Evolutionary conservation across 2,113 vertebrate genomes (phyloP).

Genomic region (Bos taurus): DNA sequence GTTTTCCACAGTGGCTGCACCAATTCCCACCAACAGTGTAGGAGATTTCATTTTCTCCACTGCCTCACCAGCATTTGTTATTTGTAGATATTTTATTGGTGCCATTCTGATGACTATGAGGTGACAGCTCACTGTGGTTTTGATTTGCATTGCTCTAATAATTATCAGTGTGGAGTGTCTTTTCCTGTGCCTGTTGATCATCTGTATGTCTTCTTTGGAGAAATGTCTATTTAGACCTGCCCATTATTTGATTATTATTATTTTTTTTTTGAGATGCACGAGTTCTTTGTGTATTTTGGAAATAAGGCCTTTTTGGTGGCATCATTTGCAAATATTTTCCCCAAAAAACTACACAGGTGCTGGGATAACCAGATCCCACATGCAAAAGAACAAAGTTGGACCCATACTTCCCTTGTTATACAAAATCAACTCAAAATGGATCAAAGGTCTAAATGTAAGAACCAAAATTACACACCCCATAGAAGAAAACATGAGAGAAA

Average conservation of each 20-base stretch:
- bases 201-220: neutral
- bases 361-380: neutral
- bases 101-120: neutral
- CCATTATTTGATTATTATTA: neutral
- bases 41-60: neutral
- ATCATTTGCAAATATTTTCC: neutral
- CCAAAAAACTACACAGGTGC: rapidly evolving
- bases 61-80: neutral
- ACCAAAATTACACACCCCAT: neutral
- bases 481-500: neutral
- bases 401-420: neutral
- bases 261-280: neutral
- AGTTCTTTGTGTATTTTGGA: neutral
- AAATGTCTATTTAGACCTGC: neutral
- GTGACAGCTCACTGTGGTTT: neutral
- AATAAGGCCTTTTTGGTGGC: neutral
- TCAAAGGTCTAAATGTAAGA: neutral
- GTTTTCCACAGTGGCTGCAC: neutral
- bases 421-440: neutral
- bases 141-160: neutral
- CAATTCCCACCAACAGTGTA: neutral
- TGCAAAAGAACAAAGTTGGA: neutral
- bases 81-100: neutral
- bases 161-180: neutral
- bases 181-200: neutral